phyloP scores from a whole-genome alignment of 1,140 invertebrate genomes.

The Vanessa tameamea region DNA sequence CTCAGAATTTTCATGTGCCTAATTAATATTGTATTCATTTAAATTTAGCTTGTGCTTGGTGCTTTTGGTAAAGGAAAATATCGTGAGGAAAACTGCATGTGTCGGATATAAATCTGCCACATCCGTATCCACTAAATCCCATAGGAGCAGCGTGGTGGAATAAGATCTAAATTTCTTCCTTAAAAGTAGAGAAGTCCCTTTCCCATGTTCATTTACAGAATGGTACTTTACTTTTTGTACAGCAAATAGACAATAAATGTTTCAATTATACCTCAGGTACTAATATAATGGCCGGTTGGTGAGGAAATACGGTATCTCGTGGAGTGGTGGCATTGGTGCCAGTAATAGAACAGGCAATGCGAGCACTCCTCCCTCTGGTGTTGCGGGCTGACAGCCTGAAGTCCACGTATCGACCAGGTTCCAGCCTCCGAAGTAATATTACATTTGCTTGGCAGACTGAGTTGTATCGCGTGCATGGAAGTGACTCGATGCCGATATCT shows the following conservation, averaged over 20 bases:
- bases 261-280: slow-evolving; percentile 85
- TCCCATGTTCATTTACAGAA: too few species aligned
- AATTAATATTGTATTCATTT: too few species aligned
- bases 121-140: too few species aligned
- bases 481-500: slow-evolving; percentile 87
- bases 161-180: too few species aligned
- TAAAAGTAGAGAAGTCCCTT: too few species aligned
- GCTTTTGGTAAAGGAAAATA: too few species aligned
- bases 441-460: slow-evolving; percentile 93
- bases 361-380: slow-evolving; percentile 87
- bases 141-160: too few species aligned
- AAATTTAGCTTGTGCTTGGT: too few species aligned
- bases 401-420: slow-evolving; percentile 90
- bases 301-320: slow-evolving; percentile 90
- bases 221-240: too few species aligned
- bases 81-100: too few species aligned
- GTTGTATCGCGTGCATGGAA: slow-evolving; percentile 90
- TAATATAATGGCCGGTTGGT: slow-evolving; percentile 89
- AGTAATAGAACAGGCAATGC: slow-evolving; percentile 89
- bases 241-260: not conserved
- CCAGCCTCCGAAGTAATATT: slow-evolving; percentile 86
- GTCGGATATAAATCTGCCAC: too few species aligned
- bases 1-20: too few species aligned
- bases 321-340: slow-evolving; percentile 90
- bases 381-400: slow-evolving; percentile 89